These are phyloP conservation scores for Lypha dubia DNA, from an alignment of 2,888 invertebrate species.

Conservation along the genomic window DNA sequence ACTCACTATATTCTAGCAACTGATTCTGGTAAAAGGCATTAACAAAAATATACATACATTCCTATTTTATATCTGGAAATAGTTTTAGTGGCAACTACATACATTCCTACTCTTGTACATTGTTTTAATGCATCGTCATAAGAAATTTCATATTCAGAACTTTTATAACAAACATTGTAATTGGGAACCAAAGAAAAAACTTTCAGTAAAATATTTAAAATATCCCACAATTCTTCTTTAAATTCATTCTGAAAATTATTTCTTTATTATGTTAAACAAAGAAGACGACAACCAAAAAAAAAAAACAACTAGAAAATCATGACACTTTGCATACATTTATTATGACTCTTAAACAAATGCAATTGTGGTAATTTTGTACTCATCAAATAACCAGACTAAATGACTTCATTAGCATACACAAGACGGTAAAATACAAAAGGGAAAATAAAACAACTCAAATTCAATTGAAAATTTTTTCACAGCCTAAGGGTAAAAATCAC, in stretches of 20 bases:
- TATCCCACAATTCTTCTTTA: not conserved
- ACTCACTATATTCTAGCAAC: too few relatives aligned
- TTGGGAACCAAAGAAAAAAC: too few relatives aligned
- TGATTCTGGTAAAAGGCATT: too few relatives aligned
- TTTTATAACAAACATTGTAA: too few relatives aligned
- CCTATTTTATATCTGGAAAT: too few relatives aligned
- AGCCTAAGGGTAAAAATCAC: constrained; percentile 69
- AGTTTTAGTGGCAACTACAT: too few relatives aligned
- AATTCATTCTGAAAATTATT: not conserved
- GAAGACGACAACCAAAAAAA: not conserved
- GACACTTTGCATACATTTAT: constrained; percentile 70
- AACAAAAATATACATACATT: too few relatives aligned
- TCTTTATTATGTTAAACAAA: constrained; percentile 32
- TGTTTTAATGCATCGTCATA: too few relatives aligned
- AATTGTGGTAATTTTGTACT: constrained; percentile 70
- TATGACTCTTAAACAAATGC: constrained; percentile 69
- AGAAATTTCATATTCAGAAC: too few relatives aligned
- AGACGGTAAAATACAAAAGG: constrained; percentile 47
- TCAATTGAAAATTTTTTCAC: constrained; percentile 66
- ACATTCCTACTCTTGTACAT: too few relatives aligned
- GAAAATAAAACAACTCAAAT: constrained; percentile 42
- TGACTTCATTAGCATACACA: constrained; percentile 71
- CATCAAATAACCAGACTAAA: constrained; percentile 69
- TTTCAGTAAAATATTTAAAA: not conserved
- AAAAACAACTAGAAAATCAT: constrained; percentile 54